Evolutionary conservation across 2,888 invertebrate species (phyloP).

Genomic region (Brachylomia viminalis): DNA sequence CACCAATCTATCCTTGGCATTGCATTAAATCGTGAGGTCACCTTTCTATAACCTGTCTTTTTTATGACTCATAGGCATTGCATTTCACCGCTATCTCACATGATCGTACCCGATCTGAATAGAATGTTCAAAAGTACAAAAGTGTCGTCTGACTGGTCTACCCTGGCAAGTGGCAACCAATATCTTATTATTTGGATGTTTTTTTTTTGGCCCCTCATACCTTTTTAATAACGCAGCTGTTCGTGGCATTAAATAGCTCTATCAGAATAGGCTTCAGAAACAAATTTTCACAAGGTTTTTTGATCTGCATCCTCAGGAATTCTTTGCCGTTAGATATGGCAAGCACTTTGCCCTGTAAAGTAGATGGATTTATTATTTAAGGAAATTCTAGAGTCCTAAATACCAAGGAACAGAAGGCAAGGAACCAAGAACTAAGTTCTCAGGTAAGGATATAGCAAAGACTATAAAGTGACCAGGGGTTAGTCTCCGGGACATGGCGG

Average conservation of each 20-base stretch:
- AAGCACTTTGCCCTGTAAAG: slow-evolving; percentile 3
- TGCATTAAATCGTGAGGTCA: background rate
- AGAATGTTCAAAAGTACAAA: background rate
- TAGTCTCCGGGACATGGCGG: too few relatives aligned
- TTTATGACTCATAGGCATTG: background rate
- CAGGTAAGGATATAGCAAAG: too few relatives aligned
- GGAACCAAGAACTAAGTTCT: too few relatives aligned
- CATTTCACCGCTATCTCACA: too few relatives aligned
- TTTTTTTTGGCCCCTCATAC: background rate
- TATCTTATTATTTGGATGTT: background rate
- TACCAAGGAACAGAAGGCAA: background rate
- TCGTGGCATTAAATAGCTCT: background rate
- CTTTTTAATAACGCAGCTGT: background rate
- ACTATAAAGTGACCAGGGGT: too few relatives aligned
- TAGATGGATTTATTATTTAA: background rate
- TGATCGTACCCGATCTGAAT: too few relatives aligned
- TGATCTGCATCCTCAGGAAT: slow-evolving; percentile 48
- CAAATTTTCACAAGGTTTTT: slow-evolving; percentile 28
- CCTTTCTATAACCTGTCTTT: background rate
- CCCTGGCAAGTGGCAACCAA: background rate
- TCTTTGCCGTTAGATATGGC: slow-evolving; percentile 37
- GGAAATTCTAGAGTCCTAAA: background rate
- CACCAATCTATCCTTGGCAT: background rate
- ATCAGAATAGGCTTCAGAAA: slow-evolving; percentile 10
- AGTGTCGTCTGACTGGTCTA: background rate